Percentiles rank a stretch among this genome's conserved stretches.
phyloP scores from a whole-genome alignment of 2,113 vertebrate species.

The Collichthys lucidus region DNA sequence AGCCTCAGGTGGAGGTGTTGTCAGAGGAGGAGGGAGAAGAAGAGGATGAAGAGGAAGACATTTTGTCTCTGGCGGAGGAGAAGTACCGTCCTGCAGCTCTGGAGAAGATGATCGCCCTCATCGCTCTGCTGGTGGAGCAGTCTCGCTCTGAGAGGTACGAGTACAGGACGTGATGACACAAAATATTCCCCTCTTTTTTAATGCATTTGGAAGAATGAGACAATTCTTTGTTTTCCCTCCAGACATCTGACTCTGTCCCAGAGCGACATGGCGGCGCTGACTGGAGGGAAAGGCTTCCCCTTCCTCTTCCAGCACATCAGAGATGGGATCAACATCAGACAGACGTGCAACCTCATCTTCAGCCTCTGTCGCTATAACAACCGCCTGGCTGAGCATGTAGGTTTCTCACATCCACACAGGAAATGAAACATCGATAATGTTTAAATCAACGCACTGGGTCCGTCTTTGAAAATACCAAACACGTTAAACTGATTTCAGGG shows the following conservation, averaged over 20 bases:
- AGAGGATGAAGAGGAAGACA: conserved; percentile 98
- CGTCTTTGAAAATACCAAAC: no score
- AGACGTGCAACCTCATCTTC: conserved; percentile 99
- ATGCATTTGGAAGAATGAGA: no score
- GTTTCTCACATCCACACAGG: conserved; percentile 5
- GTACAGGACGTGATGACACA: neutral
- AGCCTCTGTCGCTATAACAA: conserved; percentile 99
- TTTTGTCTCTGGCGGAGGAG: conserved; percentile 97
- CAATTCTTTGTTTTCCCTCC: conserved; percentile 14
- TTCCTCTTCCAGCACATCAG: conserved; percentile 99
- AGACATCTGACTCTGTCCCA: conserved; percentile 98
- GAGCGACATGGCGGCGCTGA: conserved; percentile 98
- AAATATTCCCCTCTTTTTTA: accelerated
- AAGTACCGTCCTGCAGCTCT: conserved; percentile 98
- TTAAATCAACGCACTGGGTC: no score
- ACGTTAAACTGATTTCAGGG: neutral
- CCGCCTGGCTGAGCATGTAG: conserved; percentile 96
- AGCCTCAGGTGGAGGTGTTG: conserved; percentile 98
- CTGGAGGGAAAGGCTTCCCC: conserved; percentile 98
- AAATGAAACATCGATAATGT: no score
- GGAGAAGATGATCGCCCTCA: conserved; percentile 99
- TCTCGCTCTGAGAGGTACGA: conserved; percentile 96
- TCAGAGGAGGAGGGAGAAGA: conserved; percentile 99
- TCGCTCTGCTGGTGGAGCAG: conserved; percentile 98
- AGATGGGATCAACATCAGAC: conserved; percentile 98